Evolutionary conservation across 2,113 vertebrate species (phyloP), one percentile per base, ranked within the genome.

Genomic region (Oxyura jamaicensis): DNA sequence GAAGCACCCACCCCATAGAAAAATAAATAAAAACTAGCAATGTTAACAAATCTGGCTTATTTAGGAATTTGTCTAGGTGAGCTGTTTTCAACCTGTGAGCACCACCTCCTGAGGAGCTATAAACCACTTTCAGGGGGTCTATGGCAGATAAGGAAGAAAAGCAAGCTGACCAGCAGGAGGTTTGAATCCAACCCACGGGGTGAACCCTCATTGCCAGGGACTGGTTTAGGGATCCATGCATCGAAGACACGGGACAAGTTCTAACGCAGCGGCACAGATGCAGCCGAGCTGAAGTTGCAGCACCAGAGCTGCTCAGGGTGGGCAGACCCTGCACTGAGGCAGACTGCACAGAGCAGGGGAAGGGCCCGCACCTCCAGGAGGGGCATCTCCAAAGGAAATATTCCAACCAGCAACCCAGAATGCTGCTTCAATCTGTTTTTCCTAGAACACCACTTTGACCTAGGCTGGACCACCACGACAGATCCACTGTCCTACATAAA

Each of bases 401-500:
- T 84, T 86, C 86, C 84, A 33, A 84, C 17, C 58, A 69, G 21
- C n/a, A 44, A 31, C 31, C 29, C 26, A 41, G 55, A 53, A 44
- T 39, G 76, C 63, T 1, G 12, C 16, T 73, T n/a, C 1, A 3
- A 22, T 71, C 62, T 73, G 50, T 7, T 85, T 73, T 80, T 58
- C 35, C 53, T 68, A 36, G 48, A 85, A 85, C 0, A 1, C 2
- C 8, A 25, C 33, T 90, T 50, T 35, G 28, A 62, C 26, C 80
- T 20, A 66, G 44, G 58, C 36, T 26, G 46, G 8, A 16, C 53
- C 76, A 16, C 26, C 1, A 0, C 6, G n/a, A 39, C 0, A 26
- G 8, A 69, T 1, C 69, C 20, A 11, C 26, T 48, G 73, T 42
- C 44, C 62, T 76, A 19, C n/a, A 35, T 44, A 23, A 20, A 22